A percentile compares a stretch with the other conserved stretches of the same genome.
phyloP scores from a whole-genome alignment of 1,140 invertebrate genomes.

The Drosophila ambigua region DNA sequence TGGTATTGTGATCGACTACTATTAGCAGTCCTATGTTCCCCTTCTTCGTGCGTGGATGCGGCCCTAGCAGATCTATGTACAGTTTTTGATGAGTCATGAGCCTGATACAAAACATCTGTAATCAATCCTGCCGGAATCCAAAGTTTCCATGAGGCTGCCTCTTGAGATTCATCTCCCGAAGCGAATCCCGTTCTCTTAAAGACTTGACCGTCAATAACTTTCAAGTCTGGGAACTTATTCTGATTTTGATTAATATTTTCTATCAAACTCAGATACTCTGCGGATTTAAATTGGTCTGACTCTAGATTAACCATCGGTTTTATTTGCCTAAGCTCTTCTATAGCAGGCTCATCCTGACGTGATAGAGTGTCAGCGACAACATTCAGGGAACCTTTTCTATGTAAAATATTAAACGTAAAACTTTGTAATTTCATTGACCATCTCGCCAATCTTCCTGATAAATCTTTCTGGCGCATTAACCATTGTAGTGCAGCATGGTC shows the following conservation, averaged over 20 bases:
- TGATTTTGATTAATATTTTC: slow-evolving; percentile 3
- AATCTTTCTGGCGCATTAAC: slow-evolving; percentile 80
- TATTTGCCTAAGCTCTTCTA: not conserved
- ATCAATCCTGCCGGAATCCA: too few species aligned
- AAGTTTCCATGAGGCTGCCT: too few species aligned
- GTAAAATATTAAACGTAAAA: not conserved
- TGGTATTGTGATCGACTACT: slow-evolving; percentile 13
- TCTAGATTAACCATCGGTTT: slow-evolving; percentile 12
- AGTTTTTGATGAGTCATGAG: slow-evolving; percentile 5
- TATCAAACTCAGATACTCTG: slow-evolving; percentile 1
- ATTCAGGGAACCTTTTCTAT: slow-evolving; percentile 1
- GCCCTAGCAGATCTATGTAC: slow-evolving; percentile 24
- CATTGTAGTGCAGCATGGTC: slow-evolving; percentile 63
- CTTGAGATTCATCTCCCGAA: too few species aligned
- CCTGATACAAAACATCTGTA: too few species aligned
- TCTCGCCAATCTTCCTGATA: slow-evolving; percentile 38
- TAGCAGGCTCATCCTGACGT: not conserved
- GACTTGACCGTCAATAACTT: not conserved
- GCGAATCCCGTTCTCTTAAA: too few species aligned
- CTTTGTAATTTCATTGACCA: slow-evolving; percentile 22
- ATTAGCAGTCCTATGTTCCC: slow-evolving; percentile 21
- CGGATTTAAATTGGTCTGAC: slow-evolving; percentile 1
- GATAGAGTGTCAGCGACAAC: slow-evolving; percentile 10
- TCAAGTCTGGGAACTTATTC: slow-evolving; percentile 6
- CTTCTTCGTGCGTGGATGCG: slow-evolving; percentile 19